These are phyloP conservation scores for Pipistrellus nathusii DNA, from an alignment of 2,797 vertebrate species.

Conservation along the genomic window DNA sequence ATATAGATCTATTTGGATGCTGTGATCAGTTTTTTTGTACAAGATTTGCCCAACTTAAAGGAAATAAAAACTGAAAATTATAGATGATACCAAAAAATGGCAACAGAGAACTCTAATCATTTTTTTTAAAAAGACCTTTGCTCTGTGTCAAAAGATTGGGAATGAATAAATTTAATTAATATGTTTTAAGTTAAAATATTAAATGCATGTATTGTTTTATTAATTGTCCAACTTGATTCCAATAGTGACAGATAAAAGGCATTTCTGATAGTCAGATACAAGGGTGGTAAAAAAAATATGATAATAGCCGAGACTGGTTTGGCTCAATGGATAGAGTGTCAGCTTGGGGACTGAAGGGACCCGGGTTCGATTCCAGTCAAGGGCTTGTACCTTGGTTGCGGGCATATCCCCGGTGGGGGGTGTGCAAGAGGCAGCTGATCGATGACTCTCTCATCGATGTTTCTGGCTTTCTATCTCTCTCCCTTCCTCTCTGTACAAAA, in stretches of 20 bases:
- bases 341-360: too few species aligned
- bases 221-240: background rate
- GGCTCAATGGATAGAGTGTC: too few species aligned
- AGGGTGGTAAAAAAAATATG: background rate
- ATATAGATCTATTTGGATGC: background rate
- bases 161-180: background rate
- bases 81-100: conserved; percentile 26
- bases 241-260: background rate
- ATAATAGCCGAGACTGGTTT: too few species aligned
- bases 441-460: too few species aligned
- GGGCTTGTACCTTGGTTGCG: too few species aligned
- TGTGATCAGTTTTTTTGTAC: background rate
- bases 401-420: too few species aligned
- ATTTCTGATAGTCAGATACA: background rate
- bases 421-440: too few species aligned
- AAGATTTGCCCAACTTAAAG: background rate
- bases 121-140: background rate
- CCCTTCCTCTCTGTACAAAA: too few species aligned
- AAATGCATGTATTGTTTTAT: background rate
- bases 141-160: background rate
- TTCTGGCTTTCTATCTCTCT: too few species aligned
- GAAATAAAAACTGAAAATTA: conserved; percentile 29
- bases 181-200: conserved; percentile 38
- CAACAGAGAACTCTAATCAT: background rate
- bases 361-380: too few species aligned